Percentiles rank a stretch among this genome's conserved stretches.
Conservation (phyloP, 2,113 vertebrate species). For the Chaenocephalus aceratus region DNA sequence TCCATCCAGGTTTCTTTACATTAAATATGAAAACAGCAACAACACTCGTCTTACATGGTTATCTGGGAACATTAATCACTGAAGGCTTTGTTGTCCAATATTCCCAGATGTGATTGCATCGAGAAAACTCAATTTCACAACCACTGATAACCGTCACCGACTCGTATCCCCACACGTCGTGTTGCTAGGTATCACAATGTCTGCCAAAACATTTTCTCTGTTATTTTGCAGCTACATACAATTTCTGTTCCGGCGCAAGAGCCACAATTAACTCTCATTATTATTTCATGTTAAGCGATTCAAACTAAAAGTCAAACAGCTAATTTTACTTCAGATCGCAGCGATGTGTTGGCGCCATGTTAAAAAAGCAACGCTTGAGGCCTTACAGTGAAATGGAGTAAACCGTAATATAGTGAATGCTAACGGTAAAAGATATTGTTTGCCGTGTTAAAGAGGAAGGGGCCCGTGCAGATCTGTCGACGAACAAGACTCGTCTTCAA, state of each 20-base stretch:
- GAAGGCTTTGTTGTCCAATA: not conserved
- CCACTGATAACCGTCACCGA: not conserved
- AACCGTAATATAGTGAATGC: not conserved
- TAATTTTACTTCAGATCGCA: conserved; percentile 7
- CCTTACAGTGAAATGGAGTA: not conserved
- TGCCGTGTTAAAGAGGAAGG: conserved; percentile 3
- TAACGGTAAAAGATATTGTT: not conserved
- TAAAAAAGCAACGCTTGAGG: conserved; percentile 14
- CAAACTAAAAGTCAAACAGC: conserved; percentile 19
- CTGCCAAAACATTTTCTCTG: not conserved
- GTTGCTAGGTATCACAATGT: not conserved
- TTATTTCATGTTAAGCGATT: conserved; percentile 27
- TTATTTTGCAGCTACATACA: not conserved
- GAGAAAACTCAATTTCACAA: not conserved
- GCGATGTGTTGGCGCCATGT: not conserved
- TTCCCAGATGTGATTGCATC: not conserved
- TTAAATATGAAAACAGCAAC: not conserved
- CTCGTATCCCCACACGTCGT: not conserved
- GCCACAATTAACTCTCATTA: conserved; percentile 21
- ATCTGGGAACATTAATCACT: not conserved
- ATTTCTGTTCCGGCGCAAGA: not conserved
- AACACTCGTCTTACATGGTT: not conserved
- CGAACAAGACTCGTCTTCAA: conserved; percentile 28
- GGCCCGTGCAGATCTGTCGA: conserved; percentile 23
- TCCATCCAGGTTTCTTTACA: too few relatives aligned